Base-by-base conservation (phyloP, 2,888 invertebrate species). In the Pyrrhosoma nymphula region DNA sequence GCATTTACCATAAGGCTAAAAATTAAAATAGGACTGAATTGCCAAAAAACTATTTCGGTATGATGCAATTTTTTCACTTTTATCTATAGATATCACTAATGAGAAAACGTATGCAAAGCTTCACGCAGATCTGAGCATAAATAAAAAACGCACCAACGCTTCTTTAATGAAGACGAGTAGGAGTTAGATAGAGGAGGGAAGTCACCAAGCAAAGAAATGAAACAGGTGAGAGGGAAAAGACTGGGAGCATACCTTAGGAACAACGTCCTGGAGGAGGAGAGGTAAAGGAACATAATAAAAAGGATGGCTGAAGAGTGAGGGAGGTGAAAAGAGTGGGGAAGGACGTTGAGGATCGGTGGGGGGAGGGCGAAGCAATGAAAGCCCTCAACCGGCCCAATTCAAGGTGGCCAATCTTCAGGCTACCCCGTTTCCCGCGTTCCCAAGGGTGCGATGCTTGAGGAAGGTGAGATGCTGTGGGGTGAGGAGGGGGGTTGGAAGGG, bases 331-430 rank as follows among this genome's bases (percentile, higher is more conserved):
- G 69, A 69, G 10, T 6, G 69, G n/a, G 69, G 69, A 69, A 69
- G n/a, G 69, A n/a, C 6, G 69, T 0, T n/a, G n/a, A n/a, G 69
- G 69, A 69, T n/a, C n/a, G 69, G 12, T 14, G 82, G n/a, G 47
- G 3, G 82, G 82, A 47, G 69, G 75, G 63, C 20, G 26, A 93
- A 75, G 75, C 69, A 93, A 55, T 69, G 93, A 75, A 93, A 93
- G 93, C 93, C 47, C 63, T 75, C 91, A 91, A 91, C 63, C 75
- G 69, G 47, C 93, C 93, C 93, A 93, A 93, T 93, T 93, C 63
- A 55, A 93, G 93, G 93, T 93, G 93, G 93, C 93, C 93, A 93
- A 93, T 93, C 93, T 93, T 75, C 75, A 63, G 93, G 75, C 69
- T 23, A 75, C 63, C 91, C 69, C 82, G 69, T 93, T 47, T 93